A percentile compares a stretch with the other conserved stretches of the same genome.
Evolutionary conservation across 2,888 invertebrate genomes (phyloP).

Genomic region (Noctua janthina): DNA sequence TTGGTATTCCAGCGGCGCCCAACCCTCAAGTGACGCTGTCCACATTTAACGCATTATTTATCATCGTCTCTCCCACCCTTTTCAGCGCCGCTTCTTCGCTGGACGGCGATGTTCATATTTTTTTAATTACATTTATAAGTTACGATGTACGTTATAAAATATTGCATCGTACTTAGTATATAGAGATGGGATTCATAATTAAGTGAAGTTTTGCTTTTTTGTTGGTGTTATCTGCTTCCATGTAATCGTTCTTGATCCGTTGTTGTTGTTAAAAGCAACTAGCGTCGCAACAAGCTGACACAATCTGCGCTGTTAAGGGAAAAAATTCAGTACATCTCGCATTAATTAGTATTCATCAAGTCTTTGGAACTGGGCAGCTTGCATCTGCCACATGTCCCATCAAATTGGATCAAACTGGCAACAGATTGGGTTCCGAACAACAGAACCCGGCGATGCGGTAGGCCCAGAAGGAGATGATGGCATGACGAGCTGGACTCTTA

Average conservation of each 20-base stretch:
- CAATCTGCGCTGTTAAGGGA: neutral
- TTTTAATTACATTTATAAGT: constrained; percentile 64
- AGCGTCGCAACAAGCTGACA: no score
- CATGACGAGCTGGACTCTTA: no score
- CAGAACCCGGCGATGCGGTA: no score
- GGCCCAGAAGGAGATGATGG: no score
- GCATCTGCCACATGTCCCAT: no score
- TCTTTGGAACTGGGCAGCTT: no score
- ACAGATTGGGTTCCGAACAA: no score
- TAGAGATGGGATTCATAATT: neutral
- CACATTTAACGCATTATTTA: constrained; percentile 86
- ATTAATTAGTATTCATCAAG: neutral
- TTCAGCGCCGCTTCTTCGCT: constrained; percentile 79
- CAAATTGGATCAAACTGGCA: no score
- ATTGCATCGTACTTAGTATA: neutral
- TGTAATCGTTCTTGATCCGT: neutral
- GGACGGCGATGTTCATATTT: constrained; percentile 70
- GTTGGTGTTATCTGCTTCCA: neutral
- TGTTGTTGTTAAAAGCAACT: neutral
- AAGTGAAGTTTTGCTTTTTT: neutral
- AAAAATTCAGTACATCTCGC: neutral
- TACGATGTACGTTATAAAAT: constrained; percentile 51
- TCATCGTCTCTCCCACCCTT: constrained; percentile 81
- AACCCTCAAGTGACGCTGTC: constrained; percentile 74
- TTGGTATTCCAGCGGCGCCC: constrained; percentile 54